A percentile compares a stretch with the other conserved stretches of the same genome.
These are phyloP conservation scores for Pemphredon lugubris DNA, from an alignment of 2,888 invertebrate genomes.

Conservation along the genomic window DNA sequence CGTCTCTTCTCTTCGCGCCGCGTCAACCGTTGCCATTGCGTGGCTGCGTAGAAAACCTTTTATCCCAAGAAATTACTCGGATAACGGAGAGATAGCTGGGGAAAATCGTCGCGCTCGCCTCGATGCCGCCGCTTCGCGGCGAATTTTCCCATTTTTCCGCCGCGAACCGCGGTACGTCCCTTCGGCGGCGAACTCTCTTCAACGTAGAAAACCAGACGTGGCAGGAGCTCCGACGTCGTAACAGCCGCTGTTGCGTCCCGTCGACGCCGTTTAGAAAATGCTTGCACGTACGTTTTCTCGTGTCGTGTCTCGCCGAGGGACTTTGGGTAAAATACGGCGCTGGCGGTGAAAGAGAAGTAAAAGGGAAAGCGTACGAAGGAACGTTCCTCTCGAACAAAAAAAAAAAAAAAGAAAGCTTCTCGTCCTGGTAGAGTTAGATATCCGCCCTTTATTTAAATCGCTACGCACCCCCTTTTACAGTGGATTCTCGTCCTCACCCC, in stretches of 20 bases:
- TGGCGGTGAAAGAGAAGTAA: slow-evolving; percentile 28
- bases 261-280: slow-evolving; percentile 39
- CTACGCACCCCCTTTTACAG: slow-evolving; percentile 1
- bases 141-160: slow-evolving; percentile 27
- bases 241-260: slow-evolving; percentile 18
- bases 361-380: slow-evolving; percentile 12
- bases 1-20: background rate
- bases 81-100: slow-evolving; percentile 38
- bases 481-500: no score
- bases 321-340: background rate
- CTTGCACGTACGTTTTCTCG: slow-evolving; percentile 30
- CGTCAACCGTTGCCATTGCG: background rate
- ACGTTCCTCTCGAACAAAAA: background rate
- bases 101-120: slow-evolving; percentile 56
- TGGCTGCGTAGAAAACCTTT: slow-evolving; percentile 43
- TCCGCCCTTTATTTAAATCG: no score
- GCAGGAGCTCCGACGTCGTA: slow-evolving; percentile 15
- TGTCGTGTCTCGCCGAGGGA: background rate
- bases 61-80: slow-evolving; percentile 55
- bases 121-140: slow-evolving; percentile 1
- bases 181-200: background rate
- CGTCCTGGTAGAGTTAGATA: slow-evolving; percentile 16
- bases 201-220: background rate
- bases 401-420: slow-evolving; percentile 32
- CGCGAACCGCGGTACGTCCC: background rate